A percentile compares a stretch with the other conserved stretches of the same genome.
These are phyloP conservation scores for Axis porcinus DNA, from an alignment of 2,113 vertebrate genomes.

Conservation along the genomic window DNA sequence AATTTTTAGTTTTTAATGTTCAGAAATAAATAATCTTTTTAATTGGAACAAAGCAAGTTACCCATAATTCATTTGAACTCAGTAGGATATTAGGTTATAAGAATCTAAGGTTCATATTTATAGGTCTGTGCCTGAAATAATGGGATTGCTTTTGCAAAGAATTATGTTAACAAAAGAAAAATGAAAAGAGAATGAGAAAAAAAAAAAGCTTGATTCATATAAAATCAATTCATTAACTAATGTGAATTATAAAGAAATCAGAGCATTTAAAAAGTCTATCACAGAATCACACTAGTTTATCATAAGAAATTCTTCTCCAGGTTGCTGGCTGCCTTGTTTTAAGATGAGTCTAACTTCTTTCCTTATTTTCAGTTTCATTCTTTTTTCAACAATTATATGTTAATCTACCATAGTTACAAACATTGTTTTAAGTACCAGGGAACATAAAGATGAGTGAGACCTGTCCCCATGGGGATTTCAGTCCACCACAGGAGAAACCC, in stretches of 20 bases:
- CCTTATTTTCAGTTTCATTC: not conserved
- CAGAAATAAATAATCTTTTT: slow-evolving; percentile 3
- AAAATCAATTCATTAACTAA: not conserved
- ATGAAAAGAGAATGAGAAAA: not conserved
- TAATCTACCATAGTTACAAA: not conserved
- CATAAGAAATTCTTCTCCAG: not conserved
- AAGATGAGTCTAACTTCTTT: not conserved
- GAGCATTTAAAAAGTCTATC: not conserved
- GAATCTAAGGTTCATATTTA: not conserved
- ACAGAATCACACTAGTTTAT: not conserved
- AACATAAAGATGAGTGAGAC: not conserved
- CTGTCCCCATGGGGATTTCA: not conserved
- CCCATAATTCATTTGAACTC: not conserved
- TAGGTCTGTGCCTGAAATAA: not conserved
- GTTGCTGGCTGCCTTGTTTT: not conserved
- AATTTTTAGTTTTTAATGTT: not conserved
- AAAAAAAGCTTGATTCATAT: not conserved
- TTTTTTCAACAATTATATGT: not conserved
- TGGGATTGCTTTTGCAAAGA: not conserved
- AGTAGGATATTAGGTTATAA: not conserved
- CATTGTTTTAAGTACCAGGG: not conserved
- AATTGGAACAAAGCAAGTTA: not conserved
- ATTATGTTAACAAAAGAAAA: slow-evolving; percentile 6
- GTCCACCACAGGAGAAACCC: not conserved
- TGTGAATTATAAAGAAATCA: not conserved